Evolutionary conservation across 2,113 vertebrate genomes (phyloP), one percentile per base, ranked within the genome.

Genomic region (Sisor rabdophorus): DNA sequence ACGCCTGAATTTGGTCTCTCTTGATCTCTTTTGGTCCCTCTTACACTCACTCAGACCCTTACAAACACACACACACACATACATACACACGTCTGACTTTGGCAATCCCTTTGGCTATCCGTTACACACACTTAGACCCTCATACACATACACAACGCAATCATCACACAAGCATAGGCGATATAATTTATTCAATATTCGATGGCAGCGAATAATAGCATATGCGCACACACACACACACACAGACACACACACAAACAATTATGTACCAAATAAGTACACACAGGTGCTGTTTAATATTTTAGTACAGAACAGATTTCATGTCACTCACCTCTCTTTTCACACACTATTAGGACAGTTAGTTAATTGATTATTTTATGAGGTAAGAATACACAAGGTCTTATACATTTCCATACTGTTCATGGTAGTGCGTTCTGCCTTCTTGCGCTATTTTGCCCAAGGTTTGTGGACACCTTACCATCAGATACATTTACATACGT

Each of bases 31-130:
- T 55, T 20, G n/a, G 12, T 55, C 69, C 44, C 53, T 56, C 53
- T 56, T 1, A 19, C 72, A 75, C 72, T 61, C 78, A 59, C 65
- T 55, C 78, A 68, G 64, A 24, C 20, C 2, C 77, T 1, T 26
- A 24, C 59, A 36, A 61, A 67, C 54, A 61, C 65, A 59, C 64
- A 69, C 64, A 47, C 75, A 83, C 85, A 81, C 87, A 86, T 85
- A 81, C 82, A 80, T 83, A 82, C 81, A 80, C 75, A 73, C 79
- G n/a, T n/a, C n/a, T n/a, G n/a, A n/a, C n/a, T n/a, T n/a, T n/a
- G n/a, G n/a, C n/a, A n/a, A n/a, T n/a, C n/a, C n/a, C n/a, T n/a
- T n/a, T n/a, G n/a, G n/a, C n/a, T n/a, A n/a, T n/a, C n/a, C n/a
- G n/a, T 56, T 1, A 19, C 72, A 75, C 72, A 69, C 78, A 59